Evolutionary conservation across 2,888 invertebrate species (phyloP), one percentile per base, ranked within the genome.

Genomic region (Toxonevra muliebris): DNA sequence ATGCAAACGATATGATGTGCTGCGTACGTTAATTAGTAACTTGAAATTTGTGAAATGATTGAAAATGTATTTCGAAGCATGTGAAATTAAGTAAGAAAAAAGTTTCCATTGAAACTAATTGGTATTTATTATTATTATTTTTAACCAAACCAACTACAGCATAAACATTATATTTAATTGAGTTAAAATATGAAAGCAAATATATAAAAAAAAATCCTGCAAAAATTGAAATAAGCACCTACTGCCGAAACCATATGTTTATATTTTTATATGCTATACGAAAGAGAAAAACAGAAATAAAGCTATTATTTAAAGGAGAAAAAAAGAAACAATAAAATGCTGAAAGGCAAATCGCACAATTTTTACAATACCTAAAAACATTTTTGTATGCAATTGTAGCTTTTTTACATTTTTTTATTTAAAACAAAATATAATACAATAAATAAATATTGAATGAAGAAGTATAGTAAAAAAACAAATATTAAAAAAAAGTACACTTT

Each of bases 401-500:
- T 43, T 13, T 58, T 58, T 41, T 58, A 42, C 20, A 19, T 17
- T 40, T 13, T n/a, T 57, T 40, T 57, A 20, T 40, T 13, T n/a
- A 57, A 48, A 43, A 45, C 41, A 40, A 62, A 62, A 15, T 30
- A 52, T 30, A 20, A 61, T 7, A n/a, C 12, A 17, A 17, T 30
- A 30, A 30, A 45, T 8, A 7, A 42, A 59, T 20, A 50, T 13
- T 41, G 17, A 20, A 11, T 17, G 13, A 59, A 13, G 40, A 53
- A 66, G 61, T 42, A 61, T 59, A 55, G 61, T 64, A 55, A 58
- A 61, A 42, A 59, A 15, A 45, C 52, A 66, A 62, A 53, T 53
- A 59, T 61, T 17, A 66, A 63, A 62, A 69, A 68, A 53, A 43
- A 42, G 55, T 52, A 61, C 15, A 55, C 48, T 43, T 57, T 53